Conservation (phyloP, 2,113 vertebrate species). For the Origma solitaria region DNA sequence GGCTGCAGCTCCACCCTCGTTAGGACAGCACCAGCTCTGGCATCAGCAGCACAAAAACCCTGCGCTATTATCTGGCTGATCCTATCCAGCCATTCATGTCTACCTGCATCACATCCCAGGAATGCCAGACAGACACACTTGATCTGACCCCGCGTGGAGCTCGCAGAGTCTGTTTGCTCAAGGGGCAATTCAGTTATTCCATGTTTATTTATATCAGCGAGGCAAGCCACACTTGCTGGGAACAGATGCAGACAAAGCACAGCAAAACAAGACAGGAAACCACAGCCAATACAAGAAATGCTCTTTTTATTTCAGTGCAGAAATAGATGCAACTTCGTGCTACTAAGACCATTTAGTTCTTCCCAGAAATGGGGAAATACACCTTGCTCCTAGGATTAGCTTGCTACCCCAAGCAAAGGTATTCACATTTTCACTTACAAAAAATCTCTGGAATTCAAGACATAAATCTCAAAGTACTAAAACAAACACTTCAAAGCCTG, state of each 20-base stretch:
- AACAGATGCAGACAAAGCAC: neutral
- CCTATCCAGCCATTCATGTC: neutral
- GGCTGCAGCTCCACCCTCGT: fast-evolving
- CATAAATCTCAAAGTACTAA: slow-evolving; percentile 23
- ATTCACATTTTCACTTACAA: neutral
- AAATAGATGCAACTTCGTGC: neutral
- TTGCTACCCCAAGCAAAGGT: neutral
- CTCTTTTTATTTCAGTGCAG: neutral
- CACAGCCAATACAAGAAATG: neutral
- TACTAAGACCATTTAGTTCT: neutral
- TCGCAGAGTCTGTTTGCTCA: neutral
- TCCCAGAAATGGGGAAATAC: neutral
- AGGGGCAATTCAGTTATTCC: neutral
- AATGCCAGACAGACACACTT: neutral
- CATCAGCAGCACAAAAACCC: neutral
- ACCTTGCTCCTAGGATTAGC: neutral
- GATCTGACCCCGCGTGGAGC: neutral
- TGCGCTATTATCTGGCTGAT: neutral
- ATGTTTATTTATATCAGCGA: neutral
- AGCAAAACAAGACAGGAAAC: neutral
- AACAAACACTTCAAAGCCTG: slow-evolving; percentile 29
- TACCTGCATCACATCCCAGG: neutral
- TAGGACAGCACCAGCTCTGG: neutral
- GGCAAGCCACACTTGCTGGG: neutral
- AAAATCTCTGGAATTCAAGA: slow-evolving; percentile 17